Conservation (phyloP, 1,140 invertebrate genomes). For the Drosophila sp. region DNA sequence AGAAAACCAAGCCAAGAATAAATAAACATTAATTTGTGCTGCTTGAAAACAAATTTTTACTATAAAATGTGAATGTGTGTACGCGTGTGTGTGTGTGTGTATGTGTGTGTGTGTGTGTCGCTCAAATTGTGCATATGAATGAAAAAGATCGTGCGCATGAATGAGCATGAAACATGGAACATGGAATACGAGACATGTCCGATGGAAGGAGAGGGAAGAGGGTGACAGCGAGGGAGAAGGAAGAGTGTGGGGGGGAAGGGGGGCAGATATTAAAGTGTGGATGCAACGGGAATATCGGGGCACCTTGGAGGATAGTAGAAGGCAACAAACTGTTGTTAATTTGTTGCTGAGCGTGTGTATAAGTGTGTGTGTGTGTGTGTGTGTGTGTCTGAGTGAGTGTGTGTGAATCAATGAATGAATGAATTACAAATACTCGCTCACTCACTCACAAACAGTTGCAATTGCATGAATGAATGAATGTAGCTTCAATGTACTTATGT, state of each 20-base stretch:
- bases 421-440: slow-evolving; percentile 39
- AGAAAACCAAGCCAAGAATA: slow-evolving; percentile 47
- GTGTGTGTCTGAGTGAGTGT: slow-evolving; percentile 18
- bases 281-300: slow-evolving; percentile 6
- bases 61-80: slow-evolving; percentile 23
- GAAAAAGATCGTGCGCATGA: slow-evolving; percentile 54
- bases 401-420: slow-evolving; percentile 51
- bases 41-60: slow-evolving; percentile 47
- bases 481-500: not conserved
- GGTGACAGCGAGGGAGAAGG: not conserved
- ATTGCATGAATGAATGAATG: slow-evolving; percentile 35
- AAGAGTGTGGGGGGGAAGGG: not conserved
- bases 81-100: slow-evolving; percentile 18
- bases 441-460: slow-evolving; percentile 17
- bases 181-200: slow-evolving; percentile 41
- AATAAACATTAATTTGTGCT: slow-evolving; percentile 49
- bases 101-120: slow-evolving; percentile 20
- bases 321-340: slow-evolving; percentile 42
- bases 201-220: not conserved
- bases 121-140: slow-evolving; percentile 55
- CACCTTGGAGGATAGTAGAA: not conserved
- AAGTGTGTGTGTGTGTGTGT: too few relatives aligned
- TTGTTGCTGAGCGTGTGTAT: slow-evolving; percentile 7
- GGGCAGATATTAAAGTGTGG: not conserved
- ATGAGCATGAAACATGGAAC: slow-evolving; percentile 42